Evolutionary conservation across 1,140 invertebrate species (phyloP).

Genomic region (Drosophila burlai): DNA sequence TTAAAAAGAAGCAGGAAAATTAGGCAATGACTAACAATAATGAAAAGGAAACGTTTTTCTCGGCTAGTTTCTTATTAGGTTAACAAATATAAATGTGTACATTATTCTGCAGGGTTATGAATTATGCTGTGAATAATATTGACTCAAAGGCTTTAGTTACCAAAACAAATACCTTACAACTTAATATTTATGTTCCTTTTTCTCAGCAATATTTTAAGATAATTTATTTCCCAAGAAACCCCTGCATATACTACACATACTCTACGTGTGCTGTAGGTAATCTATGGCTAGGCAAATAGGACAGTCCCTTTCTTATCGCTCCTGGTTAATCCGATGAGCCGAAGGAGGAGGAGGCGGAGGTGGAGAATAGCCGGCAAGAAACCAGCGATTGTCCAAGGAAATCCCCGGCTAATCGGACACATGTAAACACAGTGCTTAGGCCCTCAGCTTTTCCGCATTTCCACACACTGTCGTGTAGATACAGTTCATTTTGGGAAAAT

Average conservation of each 20-base stretch:
- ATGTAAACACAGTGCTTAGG: slow-evolving; percentile 57
- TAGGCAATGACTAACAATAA: slow-evolving; percentile 2
- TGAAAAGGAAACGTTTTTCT: too few species aligned
- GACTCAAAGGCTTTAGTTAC: neutral
- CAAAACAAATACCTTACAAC: neutral
- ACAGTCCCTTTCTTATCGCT: too few species aligned
- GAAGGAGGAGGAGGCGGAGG: neutral
- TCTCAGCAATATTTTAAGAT: neutral
- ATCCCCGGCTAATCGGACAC: slow-evolving; percentile 49
- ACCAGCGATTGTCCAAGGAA: slow-evolving; percentile 18
- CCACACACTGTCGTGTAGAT: slow-evolving; percentile 1
- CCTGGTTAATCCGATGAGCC: neutral
- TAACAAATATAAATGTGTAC: too few species aligned
- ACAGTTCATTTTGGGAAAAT: slow-evolving; percentile 9
- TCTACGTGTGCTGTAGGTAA: neutral
- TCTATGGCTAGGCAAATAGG: slow-evolving; percentile 1
- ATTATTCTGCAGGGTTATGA: too few species aligned
- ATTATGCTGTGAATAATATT: neutral
- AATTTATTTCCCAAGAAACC: neutral
- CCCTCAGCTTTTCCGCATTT: neutral
- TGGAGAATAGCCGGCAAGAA: neutral
- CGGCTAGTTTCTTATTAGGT: too few species aligned
- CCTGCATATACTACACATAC: neutral
- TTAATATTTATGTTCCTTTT: neutral
- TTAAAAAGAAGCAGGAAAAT: neutral